Conservation (phyloP, 2,113 vertebrate genomes). For the Psilopogon haemacephalus region DNA sequence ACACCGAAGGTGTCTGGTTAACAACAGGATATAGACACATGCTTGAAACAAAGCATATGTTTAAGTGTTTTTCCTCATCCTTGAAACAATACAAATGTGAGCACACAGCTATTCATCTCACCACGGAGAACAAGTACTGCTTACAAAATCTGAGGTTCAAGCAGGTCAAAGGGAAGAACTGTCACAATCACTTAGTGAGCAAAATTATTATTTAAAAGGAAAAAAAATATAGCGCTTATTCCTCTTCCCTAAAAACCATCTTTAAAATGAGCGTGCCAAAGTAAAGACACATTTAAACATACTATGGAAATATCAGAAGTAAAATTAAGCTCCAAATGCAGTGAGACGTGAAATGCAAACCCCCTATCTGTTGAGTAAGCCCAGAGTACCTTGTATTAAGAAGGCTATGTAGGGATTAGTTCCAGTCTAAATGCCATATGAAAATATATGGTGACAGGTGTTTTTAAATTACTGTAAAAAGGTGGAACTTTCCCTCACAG, state of each 20-base stretch:
- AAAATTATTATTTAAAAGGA: not conserved
- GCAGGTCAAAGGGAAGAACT: rapidly evolving
- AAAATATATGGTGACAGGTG: conserved; percentile 65
- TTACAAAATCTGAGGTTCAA: not conserved
- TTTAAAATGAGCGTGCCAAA: not conserved
- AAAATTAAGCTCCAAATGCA: conserved; percentile 21
- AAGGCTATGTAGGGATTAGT: conserved; percentile 55
- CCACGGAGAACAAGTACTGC: not conserved
- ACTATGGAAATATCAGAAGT: not conserved
- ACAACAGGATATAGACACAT: not conserved
- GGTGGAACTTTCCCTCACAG: conserved; percentile 37
- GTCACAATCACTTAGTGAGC: not conserved
- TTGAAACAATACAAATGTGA: not conserved
- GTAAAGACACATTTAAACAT: not conserved
- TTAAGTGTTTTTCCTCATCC: not conserved
- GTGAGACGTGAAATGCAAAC: conserved; percentile 30
- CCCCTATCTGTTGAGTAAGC: not conserved
- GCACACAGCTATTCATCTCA: not conserved
- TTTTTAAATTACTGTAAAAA: conserved; percentile 60
- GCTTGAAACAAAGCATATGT: not conserved
- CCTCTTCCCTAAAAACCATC: not conserved
- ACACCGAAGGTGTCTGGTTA: not conserved
- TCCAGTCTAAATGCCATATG: conserved; percentile 38
- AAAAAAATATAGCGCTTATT: not conserved
- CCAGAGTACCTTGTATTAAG: not conserved